Percentiles rank a stretch among this genome's conserved stretches.
Evolutionary conservation across 2,888 invertebrate species (phyloP).

Genomic region (Zele albiditarsus): DNA sequence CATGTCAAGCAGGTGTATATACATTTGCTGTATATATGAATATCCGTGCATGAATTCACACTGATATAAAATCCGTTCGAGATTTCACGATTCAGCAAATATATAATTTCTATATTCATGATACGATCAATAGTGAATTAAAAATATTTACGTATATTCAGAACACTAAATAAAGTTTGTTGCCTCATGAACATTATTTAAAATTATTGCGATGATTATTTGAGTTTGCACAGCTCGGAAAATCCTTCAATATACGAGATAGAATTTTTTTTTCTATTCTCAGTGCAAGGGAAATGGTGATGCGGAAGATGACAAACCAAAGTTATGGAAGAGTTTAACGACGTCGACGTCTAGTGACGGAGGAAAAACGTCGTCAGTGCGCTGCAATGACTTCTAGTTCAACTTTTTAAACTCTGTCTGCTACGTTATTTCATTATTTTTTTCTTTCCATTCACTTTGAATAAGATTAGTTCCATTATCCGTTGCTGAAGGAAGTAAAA

Average conservation of each 20-base stretch:
- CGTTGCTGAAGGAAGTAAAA: not conserved
- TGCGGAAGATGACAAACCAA: not conserved
- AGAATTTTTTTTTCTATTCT: too few relatives aligned
- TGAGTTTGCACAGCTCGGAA: too few relatives aligned
- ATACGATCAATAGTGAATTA: too few relatives aligned
- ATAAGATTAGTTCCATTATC: not conserved
- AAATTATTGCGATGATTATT: too few relatives aligned
- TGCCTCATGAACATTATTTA: too few relatives aligned
- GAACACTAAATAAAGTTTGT: too few relatives aligned
- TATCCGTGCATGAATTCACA: too few relatives aligned
- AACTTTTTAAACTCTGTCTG: not conserved
- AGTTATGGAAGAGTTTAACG: constrained; percentile 49
- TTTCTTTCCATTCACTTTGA: constrained; percentile 1
- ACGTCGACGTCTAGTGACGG: constrained; percentile 35
- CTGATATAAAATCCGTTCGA: too few relatives aligned
- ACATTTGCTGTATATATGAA: not conserved
- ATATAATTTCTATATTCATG: too few relatives aligned
- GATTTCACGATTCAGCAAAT: too few relatives aligned
- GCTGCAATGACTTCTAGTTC: not conserved
- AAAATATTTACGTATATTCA: too few relatives aligned
- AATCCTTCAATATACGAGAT: too few relatives aligned
- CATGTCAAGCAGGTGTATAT: not conserved
- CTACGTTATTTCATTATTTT: not conserved
- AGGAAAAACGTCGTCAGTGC: constrained; percentile 35
- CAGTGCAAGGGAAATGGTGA: not conserved